Percentiles rank a stretch among this genome's conserved stretches.
Conservation (phyloP, 92 coral and sea anemone genomes). For the Porites evermanni region DNA sequence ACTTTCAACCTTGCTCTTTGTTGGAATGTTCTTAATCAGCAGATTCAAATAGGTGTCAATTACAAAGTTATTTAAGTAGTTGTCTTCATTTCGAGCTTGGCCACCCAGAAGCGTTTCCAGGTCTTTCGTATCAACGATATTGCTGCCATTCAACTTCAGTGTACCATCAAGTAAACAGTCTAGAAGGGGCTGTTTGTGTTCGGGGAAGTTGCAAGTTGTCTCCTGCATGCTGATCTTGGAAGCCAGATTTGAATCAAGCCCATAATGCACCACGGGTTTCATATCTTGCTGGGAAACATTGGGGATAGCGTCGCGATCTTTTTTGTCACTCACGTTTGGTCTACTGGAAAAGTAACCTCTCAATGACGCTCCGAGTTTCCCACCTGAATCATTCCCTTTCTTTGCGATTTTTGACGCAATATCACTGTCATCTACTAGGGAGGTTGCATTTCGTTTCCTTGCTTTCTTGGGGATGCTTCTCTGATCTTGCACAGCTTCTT, state of each 20-base stretch:
- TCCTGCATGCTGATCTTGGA: conserved; percentile 44
- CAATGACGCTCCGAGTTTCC: conserved; percentile 37
- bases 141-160: conserved; percentile 37
- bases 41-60: conserved; percentile 53
- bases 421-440: not conserved
- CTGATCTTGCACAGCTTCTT: not conserved
- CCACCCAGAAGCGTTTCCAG: conserved; percentile 47
- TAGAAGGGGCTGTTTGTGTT: conserved; percentile 59
- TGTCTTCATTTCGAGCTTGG: conserved; percentile 42
- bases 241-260: conserved; percentile 42
- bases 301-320: conserved; percentile 19
- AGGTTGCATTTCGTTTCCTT: conserved; percentile 27
- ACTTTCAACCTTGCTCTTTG: conserved; percentile 25
- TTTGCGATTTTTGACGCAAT: not conserved
- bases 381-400: conserved; percentile 31
- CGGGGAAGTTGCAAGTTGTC: conserved; percentile 51
- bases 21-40: not conserved
- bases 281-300: conserved; percentile 38
- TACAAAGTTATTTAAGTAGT: conserved; percentile 57
- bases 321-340: conserved; percentile 27
- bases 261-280: conserved; percentile 46
- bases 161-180: conserved; percentile 52
- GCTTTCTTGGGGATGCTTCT: conserved; percentile 5
- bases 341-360: conserved; percentile 1
- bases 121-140: conserved; percentile 38